A percentile compares a stretch with the other conserved stretches of the same genome.
These are phyloP conservation scores for Diplogasteroides magnus DNA, from an alignment of 1,140 invertebrate genomes.

Conservation along the genomic window DNA sequence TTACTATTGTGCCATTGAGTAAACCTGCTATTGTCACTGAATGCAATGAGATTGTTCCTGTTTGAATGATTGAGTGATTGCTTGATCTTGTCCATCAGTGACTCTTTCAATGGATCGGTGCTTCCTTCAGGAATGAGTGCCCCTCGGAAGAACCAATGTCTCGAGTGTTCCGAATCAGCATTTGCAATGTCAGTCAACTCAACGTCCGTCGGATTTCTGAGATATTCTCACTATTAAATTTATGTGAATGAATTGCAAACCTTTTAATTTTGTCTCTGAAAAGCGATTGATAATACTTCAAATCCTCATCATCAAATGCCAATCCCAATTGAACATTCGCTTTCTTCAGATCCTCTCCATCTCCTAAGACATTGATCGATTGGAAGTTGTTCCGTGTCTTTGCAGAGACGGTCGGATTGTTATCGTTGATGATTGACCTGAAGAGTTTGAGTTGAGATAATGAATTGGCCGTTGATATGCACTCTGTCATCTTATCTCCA, in stretches of 20 bases:
- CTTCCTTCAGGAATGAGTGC: conserved; percentile 77
- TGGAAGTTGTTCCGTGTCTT: conserved; percentile 20
- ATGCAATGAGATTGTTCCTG: conserved; percentile 91
- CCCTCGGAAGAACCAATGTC: conserved; percentile 69
- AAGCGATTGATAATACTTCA: conserved; percentile 59
- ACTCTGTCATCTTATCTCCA: conserved; percentile 46
- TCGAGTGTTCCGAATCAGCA: conserved; percentile 70
- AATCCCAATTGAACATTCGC: conserved; percentile 46
- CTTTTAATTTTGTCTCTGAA: conserved; percentile 57
- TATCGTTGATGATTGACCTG: conserved; percentile 1
- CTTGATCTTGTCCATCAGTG: conserved; percentile 85
- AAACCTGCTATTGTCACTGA: conserved; percentile 89
- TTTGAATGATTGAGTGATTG: conserved; percentile 78
- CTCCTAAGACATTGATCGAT: conserved; percentile 29
- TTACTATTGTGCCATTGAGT: neutral
- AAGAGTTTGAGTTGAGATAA: conserved; percentile 29
- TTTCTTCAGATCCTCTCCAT: conserved; percentile 26
- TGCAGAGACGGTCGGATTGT: neutral
- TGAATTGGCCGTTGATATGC: conserved; percentile 7
- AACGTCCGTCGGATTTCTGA: conserved; percentile 89
- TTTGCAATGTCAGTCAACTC: conserved; percentile 98
- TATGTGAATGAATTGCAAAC: too few species aligned
- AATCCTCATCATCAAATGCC: conserved; percentile 59
- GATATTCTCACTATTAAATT: conserved; percentile 57
- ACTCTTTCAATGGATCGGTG: conserved; percentile 61